These are phyloP conservation scores for Alviniconcha strummeri DNA, from an alignment of 2,888 invertebrate species.

Conservation along the genomic window DNA sequence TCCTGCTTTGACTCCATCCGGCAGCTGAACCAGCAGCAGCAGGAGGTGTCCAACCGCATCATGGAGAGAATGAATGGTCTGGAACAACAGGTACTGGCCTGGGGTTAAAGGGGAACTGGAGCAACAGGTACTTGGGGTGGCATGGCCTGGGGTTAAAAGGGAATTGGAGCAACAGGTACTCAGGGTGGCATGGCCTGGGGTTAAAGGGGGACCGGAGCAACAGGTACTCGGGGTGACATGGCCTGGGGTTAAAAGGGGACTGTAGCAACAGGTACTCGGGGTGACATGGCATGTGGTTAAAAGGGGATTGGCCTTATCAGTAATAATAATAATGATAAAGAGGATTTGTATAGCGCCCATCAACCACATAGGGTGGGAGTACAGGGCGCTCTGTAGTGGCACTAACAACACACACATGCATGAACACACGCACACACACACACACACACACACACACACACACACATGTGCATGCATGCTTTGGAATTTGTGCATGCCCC, in stretches of 20 bases:
- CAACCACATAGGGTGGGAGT: no score
- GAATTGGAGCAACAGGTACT: neutral
- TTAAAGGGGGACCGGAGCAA: neutral
- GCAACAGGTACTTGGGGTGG: neutral
- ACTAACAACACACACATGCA: no score
- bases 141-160: no score
- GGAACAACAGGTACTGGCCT: conserved; percentile 62
- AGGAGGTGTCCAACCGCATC: conserved; percentile 58
- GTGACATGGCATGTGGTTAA: neutral
- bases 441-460: no score
- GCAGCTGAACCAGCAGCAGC: conserved; percentile 57
- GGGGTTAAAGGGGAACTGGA: neutral
- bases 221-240: neutral
- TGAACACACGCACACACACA: no score
- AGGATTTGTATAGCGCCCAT: no score
- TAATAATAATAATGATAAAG: no score
- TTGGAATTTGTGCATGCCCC: no score
- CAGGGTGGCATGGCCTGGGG: neutral
- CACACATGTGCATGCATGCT: no score
- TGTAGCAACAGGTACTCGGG: neutral
- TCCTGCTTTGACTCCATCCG: conserved; percentile 63
- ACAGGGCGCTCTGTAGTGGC: no score
- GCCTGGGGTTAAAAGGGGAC: neutral
- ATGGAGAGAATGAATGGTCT: conserved; percentile 65
- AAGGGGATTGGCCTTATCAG: no score